Base-by-base conservation (phyloP, 2,797 vertebrate species). In the Champsocephalus esox region DNA sequence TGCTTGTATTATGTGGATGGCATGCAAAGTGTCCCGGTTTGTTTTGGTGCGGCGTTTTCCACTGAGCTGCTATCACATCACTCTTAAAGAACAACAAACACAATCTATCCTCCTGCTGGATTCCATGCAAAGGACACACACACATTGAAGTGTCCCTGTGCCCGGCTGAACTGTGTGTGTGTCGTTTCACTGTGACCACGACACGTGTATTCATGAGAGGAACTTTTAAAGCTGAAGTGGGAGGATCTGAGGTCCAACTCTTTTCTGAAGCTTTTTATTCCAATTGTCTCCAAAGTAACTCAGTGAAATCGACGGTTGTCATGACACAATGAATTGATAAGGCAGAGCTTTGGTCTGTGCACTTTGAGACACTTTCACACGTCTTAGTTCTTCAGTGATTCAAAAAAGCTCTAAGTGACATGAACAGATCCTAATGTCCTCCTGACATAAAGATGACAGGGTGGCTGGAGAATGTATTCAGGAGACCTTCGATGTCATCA, bases 171-270 rank as follows among this genome's bases (percentile, higher is more conserved):
- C 67, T 87, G 75, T 9, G 51, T 41, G 9, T 70, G 45, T 80
- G 52, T 74, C 61, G 73, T 81, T 87, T 83, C 66, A 75, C 84
- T 90, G 83, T 90, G 75, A 89, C 91, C 86, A 83, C 82, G 75
- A 83, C 81, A 82, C 68, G 50, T 86, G 66, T 70, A 63, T 91
- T 86, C 89, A 91, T 89, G 86, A 92, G 65, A 86, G 71, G 46
- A 81, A 81, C 79, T 91, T 92, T 87, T 69, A 83, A 72, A 62
- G 64, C 70, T 66, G 75, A 79, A 82, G 84, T 84, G 75, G 85
- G 78, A 83, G 77, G 79, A 92, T 88, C 77, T 79, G 45, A 80
- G 75, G 66, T 84, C 79, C 70, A 80, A 87, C 73, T 89, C 77
- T 89, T 89, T 87, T 87, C 78, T 68, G 64, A 43, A 41, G 76